Percentiles rank a stretch among this genome's conserved stretches.
Conservation (phyloP, 2,113 vertebrate genomes). For the Mungos mungo region DNA sequence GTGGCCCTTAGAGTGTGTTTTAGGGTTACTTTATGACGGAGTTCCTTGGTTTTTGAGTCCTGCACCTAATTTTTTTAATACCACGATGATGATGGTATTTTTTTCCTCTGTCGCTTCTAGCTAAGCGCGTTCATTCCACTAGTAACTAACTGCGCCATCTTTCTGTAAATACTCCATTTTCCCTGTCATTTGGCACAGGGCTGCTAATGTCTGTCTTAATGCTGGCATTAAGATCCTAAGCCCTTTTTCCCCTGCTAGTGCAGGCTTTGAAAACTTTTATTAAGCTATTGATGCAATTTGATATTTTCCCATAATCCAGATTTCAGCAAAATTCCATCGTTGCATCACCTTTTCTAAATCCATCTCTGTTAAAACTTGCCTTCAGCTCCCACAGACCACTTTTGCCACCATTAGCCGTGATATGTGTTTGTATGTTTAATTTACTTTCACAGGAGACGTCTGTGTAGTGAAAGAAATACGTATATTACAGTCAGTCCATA, state of each 20-base stretch:
- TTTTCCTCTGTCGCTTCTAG: conserved; percentile 75
- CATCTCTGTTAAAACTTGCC: conserved; percentile 87
- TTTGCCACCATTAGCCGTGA: conserved; percentile 86
- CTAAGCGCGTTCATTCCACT: conserved; percentile 76
- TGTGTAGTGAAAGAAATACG: conserved; percentile 83
- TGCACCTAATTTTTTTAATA: conserved; percentile 80
- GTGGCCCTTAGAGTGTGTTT: conserved; percentile 67
- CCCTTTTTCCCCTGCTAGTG: conserved; percentile 83
- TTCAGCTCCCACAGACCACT: conserved; percentile 87
- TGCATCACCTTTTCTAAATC: conserved; percentile 87
- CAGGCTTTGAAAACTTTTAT: conserved; percentile 85
- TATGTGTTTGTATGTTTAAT: conserved; percentile 88
- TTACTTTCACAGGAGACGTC: conserved; percentile 93
- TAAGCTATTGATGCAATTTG: conserved; percentile 95
- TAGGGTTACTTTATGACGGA: conserved; percentile 67
- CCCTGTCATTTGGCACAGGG: conserved; percentile 79
- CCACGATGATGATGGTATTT: conserved; percentile 78
- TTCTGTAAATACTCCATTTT: conserved; percentile 82
- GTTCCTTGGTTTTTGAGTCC: conserved; percentile 73
- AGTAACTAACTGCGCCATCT: conserved; percentile 77
- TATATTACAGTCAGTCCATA: background rate
- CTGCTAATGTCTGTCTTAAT: conserved; percentile 91
- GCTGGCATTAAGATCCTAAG: conserved; percentile 94
- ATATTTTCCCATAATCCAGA: conserved; percentile 87
- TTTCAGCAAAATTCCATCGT: conserved; percentile 87